Evolutionary conservation across 2,113 vertebrate species (phyloP).

Genomic region (Aphyosemion australe): DNA sequence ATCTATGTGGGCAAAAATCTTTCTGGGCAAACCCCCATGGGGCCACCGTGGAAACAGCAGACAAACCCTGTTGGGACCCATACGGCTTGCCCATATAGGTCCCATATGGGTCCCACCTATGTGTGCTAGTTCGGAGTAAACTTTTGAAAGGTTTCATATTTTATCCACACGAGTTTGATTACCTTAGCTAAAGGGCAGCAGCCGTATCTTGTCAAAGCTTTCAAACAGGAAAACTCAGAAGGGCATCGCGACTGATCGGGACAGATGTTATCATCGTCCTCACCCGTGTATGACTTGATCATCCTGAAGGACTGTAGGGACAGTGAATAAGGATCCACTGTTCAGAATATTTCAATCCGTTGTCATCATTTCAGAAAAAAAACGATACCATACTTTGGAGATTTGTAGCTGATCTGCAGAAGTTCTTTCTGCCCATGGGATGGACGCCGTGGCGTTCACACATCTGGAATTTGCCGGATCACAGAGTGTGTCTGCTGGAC

Average conservation of each 20-base stretch:
- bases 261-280: constrained; percentile 69
- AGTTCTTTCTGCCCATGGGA: constrained; percentile 58
- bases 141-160: not conserved
- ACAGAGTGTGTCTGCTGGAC: constrained; percentile 64
- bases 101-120: too few relatives aligned
- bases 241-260: constrained; percentile 71
- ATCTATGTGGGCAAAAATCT: too few relatives aligned
- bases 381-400: constrained; percentile 65
- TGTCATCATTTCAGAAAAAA: too few relatives aligned
- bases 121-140: too few relatives aligned
- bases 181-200: constrained; percentile 76
- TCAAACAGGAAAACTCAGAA: constrained; percentile 71
- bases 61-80: too few relatives aligned
- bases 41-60: too few relatives aligned
- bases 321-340: not conserved
- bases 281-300: constrained; percentile 55
- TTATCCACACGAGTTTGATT: not conserved
- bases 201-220: constrained; percentile 51
- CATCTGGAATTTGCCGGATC: constrained; percentile 45
- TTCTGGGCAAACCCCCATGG: too few relatives aligned
- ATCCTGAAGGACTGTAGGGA: constrained; percentile 75
- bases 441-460: constrained; percentile 53
- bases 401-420: constrained; percentile 3
- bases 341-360: not conserved
- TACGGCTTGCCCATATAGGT: too few relatives aligned